phyloP scores from a whole-genome alignment of 2,888 invertebrate genomes.

The Lepidochitona cinerea region DNA sequence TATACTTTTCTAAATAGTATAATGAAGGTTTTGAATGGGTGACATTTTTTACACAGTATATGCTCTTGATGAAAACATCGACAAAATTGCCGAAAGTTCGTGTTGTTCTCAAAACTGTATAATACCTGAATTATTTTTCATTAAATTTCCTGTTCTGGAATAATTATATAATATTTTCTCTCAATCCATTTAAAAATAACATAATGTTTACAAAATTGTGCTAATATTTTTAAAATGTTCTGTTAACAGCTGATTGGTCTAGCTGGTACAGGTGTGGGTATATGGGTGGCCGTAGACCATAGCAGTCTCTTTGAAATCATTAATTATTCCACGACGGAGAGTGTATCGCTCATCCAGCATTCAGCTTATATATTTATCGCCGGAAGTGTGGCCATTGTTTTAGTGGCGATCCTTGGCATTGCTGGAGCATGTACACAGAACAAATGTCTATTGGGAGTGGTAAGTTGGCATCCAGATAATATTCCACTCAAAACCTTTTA shows the following conservation, averaged over 20 bases:
- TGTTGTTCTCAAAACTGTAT: not conserved
- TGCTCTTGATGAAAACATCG: not conserved
- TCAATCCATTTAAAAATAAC: too few relatives aligned
- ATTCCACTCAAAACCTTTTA: too few relatives aligned
- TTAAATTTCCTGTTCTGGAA: not conserved
- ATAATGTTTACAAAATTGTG: not conserved
- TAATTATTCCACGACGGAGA: not conserved
- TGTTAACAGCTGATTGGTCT: not conserved
- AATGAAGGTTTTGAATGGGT: not conserved
- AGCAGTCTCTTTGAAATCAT: not conserved
- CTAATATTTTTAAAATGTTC: not conserved
- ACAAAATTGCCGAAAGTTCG: not conserved
- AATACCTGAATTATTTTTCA: not conserved
- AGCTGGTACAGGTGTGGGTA: not conserved
- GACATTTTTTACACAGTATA: too few relatives aligned
- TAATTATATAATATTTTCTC: too few relatives aligned
- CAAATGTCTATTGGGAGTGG: constrained; percentile 1
- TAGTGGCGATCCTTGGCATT: not conserved
- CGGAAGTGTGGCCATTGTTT: not conserved
- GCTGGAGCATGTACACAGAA: constrained; percentile 1
- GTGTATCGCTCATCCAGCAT: not conserved
- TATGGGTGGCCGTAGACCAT: not conserved
- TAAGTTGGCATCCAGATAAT: too few relatives aligned
- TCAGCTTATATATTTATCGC: constrained; percentile 7
- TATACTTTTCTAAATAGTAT: not conserved